Evolutionary conservation across 2,888 invertebrate species (phyloP), one percentile per base, ranked within the genome.

Genomic region (Calliphora vomitoria): DNA sequence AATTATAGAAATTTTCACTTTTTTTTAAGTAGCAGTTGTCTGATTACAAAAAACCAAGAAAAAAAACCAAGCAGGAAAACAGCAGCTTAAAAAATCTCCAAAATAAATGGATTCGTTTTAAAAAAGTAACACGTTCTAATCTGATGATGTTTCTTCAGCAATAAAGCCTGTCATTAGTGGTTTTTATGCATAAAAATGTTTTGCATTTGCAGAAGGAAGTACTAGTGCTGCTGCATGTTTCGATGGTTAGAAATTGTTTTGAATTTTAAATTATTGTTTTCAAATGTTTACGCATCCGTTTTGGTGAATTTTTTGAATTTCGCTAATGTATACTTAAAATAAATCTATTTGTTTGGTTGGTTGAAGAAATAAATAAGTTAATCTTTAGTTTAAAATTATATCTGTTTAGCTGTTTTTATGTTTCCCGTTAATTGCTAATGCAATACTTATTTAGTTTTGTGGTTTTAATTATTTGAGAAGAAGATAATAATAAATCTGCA

Each of bases 1-100:
- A 92, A 92, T 92, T 92, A 92, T 92, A 92, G 91, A 92, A 91
- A 92, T 91, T 91, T 92, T 86, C 79, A 80, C 82, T 82, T 82
- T 74, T 71, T 62, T 64, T 79, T 74, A 75, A 75, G 88, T 72
- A 71, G 81, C 82, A 64, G 55, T 74, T 80, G 68, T 81, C 79
- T 86, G 72, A 74, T 79, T 74, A 15, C 38, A 62, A 68, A 53
- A 69, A 71, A n/a, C 35, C 8, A 25, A 71, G 35, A 47, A 0
- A 3, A 60, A 41, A 71, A 66, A 13, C 1, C 31, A 60, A 66
- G 41, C 20, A 35, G 35, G 38, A 68, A 18, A 41, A 15, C 66
- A 3, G 41, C 44, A 64, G 53, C 50, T 8, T 38, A 58, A 44
- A 74, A 75, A 55, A 41, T 76, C 58, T 64, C 75, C 15, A 82